Evolutionary conservation across 2,113 vertebrate species (phyloP), one percentile per base, ranked within the genome.

Genomic region (Psilopsiagon aurifrons): DNA sequence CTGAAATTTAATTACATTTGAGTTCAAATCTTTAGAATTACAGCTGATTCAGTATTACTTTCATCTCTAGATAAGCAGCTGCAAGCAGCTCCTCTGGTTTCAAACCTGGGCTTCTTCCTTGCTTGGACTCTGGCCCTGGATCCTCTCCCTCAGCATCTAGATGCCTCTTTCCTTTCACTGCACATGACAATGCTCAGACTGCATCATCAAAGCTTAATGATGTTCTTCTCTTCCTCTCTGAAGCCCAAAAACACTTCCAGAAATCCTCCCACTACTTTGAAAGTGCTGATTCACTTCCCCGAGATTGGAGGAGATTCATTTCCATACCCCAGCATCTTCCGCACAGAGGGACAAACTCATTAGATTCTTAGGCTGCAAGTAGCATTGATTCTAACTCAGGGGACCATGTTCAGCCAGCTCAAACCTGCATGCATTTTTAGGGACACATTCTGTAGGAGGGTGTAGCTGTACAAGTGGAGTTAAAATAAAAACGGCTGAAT

Each of bases 191-290:
- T 7, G 13, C 28, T 64, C 28, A 1, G 7, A 71, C n/a, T 6
- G 5, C 57, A 52, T 4, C 3, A 0, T 25, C 51, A 49, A 29
- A 35, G 8, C 37, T 44, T 31, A 12, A 62, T 6, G 1, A 6
- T 28, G 35, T 13, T 37, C 6, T 82, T 14, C 29, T n/a, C 68
- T 63, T 44, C 52, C 31, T 54, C 59, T 70, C 68, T 54, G 59
- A 64, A 83, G 17, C 49, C 28, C 52, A 93, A n/a, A 66, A 57
- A 63, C 35, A 54, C 12, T 70, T 74, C 10, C 51, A 94, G 37
- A 11, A 70, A 35, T 27, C 15, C 20, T 77, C 22, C 60, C 11
- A 11, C 67, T 86, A 8, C 18, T 59, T 62, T 54, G 25, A 23
- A 70, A 52, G 44, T 17, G 20, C 39, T 13, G 4, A 47, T n/a